Conservation (phyloP, 2,888 invertebrate genomes). For the Pardosa pseudoannulata region DNA sequence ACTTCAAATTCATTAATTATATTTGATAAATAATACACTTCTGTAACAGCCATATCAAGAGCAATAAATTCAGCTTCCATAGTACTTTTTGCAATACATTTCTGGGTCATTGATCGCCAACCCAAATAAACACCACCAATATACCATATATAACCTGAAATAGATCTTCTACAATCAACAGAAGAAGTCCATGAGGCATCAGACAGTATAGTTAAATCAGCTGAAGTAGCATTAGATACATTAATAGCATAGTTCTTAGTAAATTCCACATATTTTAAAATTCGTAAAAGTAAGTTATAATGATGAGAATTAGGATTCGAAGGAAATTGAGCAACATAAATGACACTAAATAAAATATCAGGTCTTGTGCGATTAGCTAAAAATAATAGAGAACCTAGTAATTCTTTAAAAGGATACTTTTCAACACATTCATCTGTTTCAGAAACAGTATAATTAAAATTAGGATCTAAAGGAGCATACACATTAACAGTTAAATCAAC, state of each 20-base stretch:
- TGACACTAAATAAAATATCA: no score
- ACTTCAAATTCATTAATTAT: not conserved
- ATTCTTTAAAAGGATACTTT: not conserved
- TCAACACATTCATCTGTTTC: not conserved
- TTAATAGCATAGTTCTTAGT: not conserved
- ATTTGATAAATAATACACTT: not conserved
- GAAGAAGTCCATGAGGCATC: no score
- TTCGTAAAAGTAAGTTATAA: not conserved
- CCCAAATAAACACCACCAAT: slow-evolving; percentile 6
- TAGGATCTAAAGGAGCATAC: not conserved
- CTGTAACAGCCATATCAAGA: not conserved
- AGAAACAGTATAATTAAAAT: not conserved
- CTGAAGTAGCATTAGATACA: not conserved
- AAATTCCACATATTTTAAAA: not conserved
- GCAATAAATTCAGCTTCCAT: not conserved
- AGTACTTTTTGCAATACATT: not conserved
- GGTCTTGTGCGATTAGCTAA: no score
- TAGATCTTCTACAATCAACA: not conserved
- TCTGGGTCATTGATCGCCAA: not conserved
- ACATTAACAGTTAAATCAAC: not conserved
- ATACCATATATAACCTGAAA: not conserved
- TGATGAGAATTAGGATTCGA: not conserved
- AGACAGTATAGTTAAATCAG: no score
- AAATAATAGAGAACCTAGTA: not conserved
- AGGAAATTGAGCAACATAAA: no score